Base-by-base conservation (phyloP, 2,113 vertebrate species). In the Mugil cephalus region DNA sequence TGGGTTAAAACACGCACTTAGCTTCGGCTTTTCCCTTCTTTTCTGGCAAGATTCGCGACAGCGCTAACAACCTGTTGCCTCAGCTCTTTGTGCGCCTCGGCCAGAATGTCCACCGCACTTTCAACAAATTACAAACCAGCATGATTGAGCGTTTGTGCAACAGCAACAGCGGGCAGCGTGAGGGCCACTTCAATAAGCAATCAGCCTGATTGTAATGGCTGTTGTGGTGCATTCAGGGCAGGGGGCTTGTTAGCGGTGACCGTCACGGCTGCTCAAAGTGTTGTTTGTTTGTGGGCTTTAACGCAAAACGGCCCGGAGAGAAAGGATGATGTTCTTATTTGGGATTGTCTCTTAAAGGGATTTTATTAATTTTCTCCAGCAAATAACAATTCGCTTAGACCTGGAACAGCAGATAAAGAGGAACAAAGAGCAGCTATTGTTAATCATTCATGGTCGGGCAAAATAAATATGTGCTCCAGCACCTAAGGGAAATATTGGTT, bases 111-210 rank as follows among this genome's bases (percentile, higher is more conserved):
- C 17, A 52, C 24, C 43, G 43, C 48, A 34, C 36, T 55, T 7
- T 7, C 3, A 10, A 4, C 34, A 61, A 45, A 72, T 75, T 9
- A 38, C 12, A 46, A 3, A 40, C 12, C 73, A 48, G 69, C 54
- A 2, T 72, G 62, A 86, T 34, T 79, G 36, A 52, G 39, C 14
- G 43, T 80, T 45, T 15, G 46, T 62, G 58, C 51, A 30, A 40
- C 63, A 21, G 58, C 51, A 30, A 40, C 63, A 21, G 76, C 54
- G 39, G 24, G 54, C 10, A 36, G 24, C 7, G 54, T 15, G 47
- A 65, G 69, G 6, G n/a, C 43, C 69, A 43, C 76, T 80, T 74
- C 54, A 80, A 42, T 80, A 79, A 70, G 54, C 35, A 68, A 40
- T 55, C 83, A 77, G 21, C 66, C 34, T 34, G 36, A 47, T 58